Evolutionary conservation across 2,888 invertebrate genomes (phyloP).

Genomic region (Callyntrura sp.): DNA sequence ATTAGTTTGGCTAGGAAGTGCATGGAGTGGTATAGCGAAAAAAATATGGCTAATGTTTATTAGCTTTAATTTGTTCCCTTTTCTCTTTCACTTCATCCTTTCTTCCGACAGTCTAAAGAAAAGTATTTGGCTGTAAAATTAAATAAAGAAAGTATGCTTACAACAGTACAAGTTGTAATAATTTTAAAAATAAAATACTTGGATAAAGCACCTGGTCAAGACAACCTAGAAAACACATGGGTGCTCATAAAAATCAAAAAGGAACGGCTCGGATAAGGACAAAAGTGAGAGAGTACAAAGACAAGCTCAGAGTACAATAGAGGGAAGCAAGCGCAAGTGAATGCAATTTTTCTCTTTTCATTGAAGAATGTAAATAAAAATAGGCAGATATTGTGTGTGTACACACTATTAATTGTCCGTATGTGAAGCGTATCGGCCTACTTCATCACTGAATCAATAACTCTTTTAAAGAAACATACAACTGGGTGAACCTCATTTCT

Average conservation of each 20-base stretch:
- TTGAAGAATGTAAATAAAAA: constrained; percentile 58
- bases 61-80: too few relatives aligned
- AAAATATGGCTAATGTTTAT: too few relatives aligned
- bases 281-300: neutral
- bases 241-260: neutral
- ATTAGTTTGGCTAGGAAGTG: too few relatives aligned
- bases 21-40: too few relatives aligned
- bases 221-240: neutral
- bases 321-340: constrained; percentile 34
- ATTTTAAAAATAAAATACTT: neutral
- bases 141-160: too few relatives aligned
- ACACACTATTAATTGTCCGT: constrained; percentile 55
- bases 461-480: constrained; percentile 53
- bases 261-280: neutral
- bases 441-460: constrained; percentile 77
- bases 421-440: constrained; percentile 77
- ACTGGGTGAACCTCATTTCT: constrained; percentile 77
- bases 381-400: constrained; percentile 60
- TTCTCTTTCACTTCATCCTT: too few relatives aligned
- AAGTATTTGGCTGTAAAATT: too few relatives aligned
- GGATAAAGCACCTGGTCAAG: neutral
- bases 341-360: constrained; percentile 54
- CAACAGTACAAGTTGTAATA: too few relatives aligned
- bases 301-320: neutral
- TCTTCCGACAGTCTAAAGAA: too few relatives aligned